A percentile compares a stretch with the other conserved stretches of the same genome.
These are phyloP conservation scores for Trissolcus basalis DNA, from an alignment of 1,140 invertebrate species.

Conservation along the genomic window DNA sequence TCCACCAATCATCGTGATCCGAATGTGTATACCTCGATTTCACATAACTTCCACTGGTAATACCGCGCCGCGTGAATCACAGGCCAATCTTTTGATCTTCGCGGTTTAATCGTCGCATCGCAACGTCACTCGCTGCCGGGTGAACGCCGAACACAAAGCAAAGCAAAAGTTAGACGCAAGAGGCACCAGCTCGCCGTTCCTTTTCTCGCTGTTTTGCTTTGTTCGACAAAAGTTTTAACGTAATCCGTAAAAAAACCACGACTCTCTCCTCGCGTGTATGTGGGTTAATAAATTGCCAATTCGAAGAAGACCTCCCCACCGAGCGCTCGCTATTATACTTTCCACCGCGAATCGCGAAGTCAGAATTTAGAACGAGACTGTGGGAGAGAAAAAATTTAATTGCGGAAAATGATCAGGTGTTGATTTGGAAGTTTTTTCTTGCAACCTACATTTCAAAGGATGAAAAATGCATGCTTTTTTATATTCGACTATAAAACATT, in stretches of 20 bases:
- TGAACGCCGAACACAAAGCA: constrained; percentile 17
- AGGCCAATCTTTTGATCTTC: constrained; percentile 39
- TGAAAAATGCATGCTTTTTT: no score
- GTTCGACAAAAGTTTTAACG: not conserved
- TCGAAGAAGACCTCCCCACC: not conserved
- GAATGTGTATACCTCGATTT: constrained; percentile 54
- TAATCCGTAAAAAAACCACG: not conserved
- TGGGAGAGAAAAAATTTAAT: constrained; percentile 5
- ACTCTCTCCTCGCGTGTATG: constrained; percentile 4
- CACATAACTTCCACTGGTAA: constrained; percentile 56
- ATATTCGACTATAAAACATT: no score
- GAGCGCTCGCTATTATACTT: constrained; percentile 1
- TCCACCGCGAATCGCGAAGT: not conserved
- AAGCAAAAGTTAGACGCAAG: no score
- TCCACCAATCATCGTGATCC: constrained; percentile 58
- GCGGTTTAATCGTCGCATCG: constrained; percentile 40
- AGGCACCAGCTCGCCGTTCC: constrained; percentile 2
- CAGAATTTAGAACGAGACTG: not conserved
- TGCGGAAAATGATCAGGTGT: not conserved
- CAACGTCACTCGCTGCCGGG: constrained; percentile 13
- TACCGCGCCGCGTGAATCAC: constrained; percentile 54
- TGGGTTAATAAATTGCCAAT: constrained; percentile 11
- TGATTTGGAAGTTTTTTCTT: no score
- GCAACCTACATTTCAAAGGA: no score
- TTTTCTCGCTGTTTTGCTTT: constrained; percentile 9